phyloP scores from a whole-genome alignment of 2,888 invertebrate genomes.

The Pachliopta kotzebuea region DNA sequence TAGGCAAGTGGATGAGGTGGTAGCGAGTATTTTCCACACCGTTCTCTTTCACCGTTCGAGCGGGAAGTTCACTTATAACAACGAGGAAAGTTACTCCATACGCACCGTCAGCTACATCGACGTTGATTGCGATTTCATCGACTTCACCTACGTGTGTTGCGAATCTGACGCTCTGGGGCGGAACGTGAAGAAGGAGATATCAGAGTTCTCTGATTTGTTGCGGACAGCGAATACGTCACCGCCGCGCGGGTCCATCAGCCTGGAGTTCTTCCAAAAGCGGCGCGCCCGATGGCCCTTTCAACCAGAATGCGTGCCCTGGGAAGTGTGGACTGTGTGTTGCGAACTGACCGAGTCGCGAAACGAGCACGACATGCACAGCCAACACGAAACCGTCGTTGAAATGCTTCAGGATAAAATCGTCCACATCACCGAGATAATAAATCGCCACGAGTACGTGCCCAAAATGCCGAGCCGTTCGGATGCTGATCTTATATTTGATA shows the following conservation, averaged over 20 bases:
- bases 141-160: conserved; percentile 98
- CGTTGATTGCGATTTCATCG: conserved; percentile 98
- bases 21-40: conserved; percentile 95
- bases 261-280: conserved; percentile 97
- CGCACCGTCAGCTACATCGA: conserved; percentile 98
- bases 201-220: conserved; percentile 88
- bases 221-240: conserved; percentile 81
- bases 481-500: conserved; percentile 96
- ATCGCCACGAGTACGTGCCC: conserved; percentile 97
- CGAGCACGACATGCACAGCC: conserved; percentile 93
- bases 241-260: conserved; percentile 91
- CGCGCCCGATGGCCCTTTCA: conserved; percentile 94
- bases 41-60: conserved; percentile 94
- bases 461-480: conserved; percentile 97
- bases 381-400: conserved; percentile 93
- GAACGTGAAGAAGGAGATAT: conserved; percentile 87
- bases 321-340: conserved; percentile 97
- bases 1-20: conserved; percentile 94
- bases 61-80: conserved; percentile 96
- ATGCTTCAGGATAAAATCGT: conserved; percentile 95
- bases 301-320: conserved; percentile 97
- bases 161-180: conserved; percentile 89
- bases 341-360: conserved; percentile 92
- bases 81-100: conserved; percentile 96
- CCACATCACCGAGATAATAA: conserved; percentile 97